Evolutionary conservation across 2,888 invertebrate species (phyloP).

Genomic region (Drosophila nr. perissopoda): DNA sequence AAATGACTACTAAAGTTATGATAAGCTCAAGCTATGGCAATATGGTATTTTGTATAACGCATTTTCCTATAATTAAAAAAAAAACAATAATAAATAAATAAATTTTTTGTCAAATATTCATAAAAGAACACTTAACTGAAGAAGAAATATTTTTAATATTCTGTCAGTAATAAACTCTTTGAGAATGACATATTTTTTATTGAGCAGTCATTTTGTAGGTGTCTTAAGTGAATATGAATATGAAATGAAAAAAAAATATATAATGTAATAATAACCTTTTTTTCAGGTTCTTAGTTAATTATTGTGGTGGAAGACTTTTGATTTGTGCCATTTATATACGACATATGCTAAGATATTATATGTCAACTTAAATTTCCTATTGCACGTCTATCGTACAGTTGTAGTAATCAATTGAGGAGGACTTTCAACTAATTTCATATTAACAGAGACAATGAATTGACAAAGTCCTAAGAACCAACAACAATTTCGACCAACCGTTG

Average conservation of each 20-base stretch:
- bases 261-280: neutral
- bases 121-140: neutral
- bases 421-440: neutral
- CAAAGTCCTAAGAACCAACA: no score
- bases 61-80: neutral
- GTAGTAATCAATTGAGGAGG: neutral
- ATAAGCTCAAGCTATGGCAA: neutral
- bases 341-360: neutral
- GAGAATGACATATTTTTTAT: neutral
- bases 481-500: neutral
- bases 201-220: neutral
- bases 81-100: no score
- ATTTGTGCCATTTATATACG: neutral
- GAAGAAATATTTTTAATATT: neutral
- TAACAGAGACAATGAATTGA: neutral
- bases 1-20: neutral
- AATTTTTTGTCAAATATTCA: neutral
- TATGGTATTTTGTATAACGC: neutral
- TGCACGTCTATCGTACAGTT: neutral
- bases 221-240: neutral
- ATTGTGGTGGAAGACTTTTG: neutral
- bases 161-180: neutral
- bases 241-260: no score
- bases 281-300: neutral
- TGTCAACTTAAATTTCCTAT: neutral